Conservation (phyloP, 2,113 vertebrate species). For the Tachuris rubrigastra region DNA sequence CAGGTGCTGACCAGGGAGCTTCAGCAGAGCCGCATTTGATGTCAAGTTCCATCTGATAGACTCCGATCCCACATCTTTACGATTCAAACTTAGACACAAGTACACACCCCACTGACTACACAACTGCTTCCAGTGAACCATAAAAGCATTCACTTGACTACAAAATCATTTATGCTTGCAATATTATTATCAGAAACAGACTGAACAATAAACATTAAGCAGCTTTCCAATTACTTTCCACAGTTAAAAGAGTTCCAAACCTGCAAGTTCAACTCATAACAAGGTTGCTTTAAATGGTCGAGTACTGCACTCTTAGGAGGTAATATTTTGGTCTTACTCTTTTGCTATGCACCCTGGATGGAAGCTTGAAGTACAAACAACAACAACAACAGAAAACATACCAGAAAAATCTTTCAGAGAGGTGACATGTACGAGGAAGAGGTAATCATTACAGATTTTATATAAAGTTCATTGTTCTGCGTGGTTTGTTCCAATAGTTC, state of each 20-base stretch:
- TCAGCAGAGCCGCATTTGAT: neutral
- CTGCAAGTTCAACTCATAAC: neutral
- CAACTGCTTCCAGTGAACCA: neutral
- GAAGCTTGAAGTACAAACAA: neutral
- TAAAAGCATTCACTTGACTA: neutral
- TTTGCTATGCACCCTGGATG: neutral
- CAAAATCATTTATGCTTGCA: neutral
- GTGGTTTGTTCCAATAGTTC: neutral
- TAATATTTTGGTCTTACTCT: neutral
- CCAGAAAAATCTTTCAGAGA: neutral
- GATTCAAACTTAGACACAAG: neutral
- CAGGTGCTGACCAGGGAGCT: neutral
- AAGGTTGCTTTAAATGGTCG: neutral
- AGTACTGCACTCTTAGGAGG: neutral
- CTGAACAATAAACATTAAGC: neutral
- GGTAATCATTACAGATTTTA: neutral
- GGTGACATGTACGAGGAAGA: neutral
- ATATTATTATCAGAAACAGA: conserved; percentile 2
- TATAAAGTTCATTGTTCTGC: neutral
- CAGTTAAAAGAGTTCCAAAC: neutral
- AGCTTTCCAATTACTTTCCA: neutral
- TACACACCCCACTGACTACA: neutral
- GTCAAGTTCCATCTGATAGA: neutral
- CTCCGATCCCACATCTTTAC: neutral
- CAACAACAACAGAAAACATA: neutral